Base-by-base conservation (phyloP, 1,140 invertebrate species). In the Bombyx mori region DNA sequence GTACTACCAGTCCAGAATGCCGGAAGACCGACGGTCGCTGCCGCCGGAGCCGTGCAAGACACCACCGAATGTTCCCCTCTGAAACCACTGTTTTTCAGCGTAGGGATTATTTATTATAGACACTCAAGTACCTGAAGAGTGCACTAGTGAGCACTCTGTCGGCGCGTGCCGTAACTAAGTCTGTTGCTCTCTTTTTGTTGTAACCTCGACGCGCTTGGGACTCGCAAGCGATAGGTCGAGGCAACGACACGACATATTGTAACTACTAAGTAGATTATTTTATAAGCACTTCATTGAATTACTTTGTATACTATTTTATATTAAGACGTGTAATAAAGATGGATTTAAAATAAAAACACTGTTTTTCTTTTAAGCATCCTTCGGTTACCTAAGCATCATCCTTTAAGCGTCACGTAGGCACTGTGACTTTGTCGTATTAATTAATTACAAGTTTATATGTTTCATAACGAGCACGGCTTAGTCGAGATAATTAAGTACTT, bases 1-100 rank as follows among this genome's bases (percentile, higher is more conserved):
- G 2, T 95, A 94, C 70, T 95, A 95, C 82, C 93, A 94, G 71
- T 90, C 95, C 57, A 92, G 94, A 67, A 77, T 93, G 61, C 93
- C 94, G 0, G 91, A 94, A 44, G 75, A 82, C 6, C 66, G 78
- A 35, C 62, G 75, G 53, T 62, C 69, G 50, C 79, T 75, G 7
- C 70, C 77, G 2, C 82, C 78, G 12, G 81, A 86, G 62, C 81
- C 79, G 6, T 82, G 77, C 69, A 80, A 87, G 63, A 74, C 82
- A 54, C 78, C 86, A 42, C 82, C 85, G 26, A 88, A 89, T 9
- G 77, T 82, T 50, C 83, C 82, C 50, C 79, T 83, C 57, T 73
- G 88, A 89, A 86, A 69, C 57, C 70, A 72, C 26, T 44, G 79
- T 6, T 71, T 68, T 45, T 71, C 81, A 62, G 55, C 64, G 79